A percentile compares a stretch with the other conserved stretches of the same genome.
These are phyloP conservation scores for Halcyon smyrnensis DNA, from an alignment of 2,797 vertebrate species.

Conservation along the genomic window DNA sequence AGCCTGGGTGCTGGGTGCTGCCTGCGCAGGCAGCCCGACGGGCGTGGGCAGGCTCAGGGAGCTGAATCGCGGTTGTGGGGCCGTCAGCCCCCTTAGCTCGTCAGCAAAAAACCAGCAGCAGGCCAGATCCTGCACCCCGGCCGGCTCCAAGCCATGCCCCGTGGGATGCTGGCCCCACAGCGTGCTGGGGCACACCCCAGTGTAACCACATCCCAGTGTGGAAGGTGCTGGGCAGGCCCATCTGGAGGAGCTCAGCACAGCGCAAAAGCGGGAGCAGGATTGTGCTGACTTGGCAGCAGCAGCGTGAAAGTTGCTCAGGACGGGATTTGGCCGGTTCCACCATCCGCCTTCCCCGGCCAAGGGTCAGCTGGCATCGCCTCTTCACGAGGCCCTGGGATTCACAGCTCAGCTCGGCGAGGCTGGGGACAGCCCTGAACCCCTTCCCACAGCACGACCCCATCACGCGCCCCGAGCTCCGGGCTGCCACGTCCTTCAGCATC, in stretches of 20 bases:
- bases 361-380: slow-evolving; percentile 25
- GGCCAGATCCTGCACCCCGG: neutral
- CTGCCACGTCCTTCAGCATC: rapidly evolving
- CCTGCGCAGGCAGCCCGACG: neutral
- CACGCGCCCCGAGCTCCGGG: neutral
- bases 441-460: rapidly evolving
- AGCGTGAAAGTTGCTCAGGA: neutral
- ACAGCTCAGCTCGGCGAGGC: rapidly evolving
- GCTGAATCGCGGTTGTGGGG: rapidly evolving
- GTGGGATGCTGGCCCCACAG: neutral
- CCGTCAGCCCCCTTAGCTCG: neutral
- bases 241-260: neutral
- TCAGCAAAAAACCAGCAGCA: neutral
- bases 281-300: slow-evolving; percentile 33
- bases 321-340: neutral
- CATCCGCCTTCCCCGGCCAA: neutral
- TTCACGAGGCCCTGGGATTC: neutral
- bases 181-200: rapidly evolving
- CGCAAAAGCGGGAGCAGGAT: neutral
- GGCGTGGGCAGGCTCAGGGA: neutral
- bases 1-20: neutral
- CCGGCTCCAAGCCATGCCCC: rapidly evolving
- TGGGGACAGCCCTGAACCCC: rapidly evolving
- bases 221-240: neutral
- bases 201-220: rapidly evolving